Evolutionary conservation across 2,113 vertebrate genomes (phyloP).

Genomic region (Muntiacus reevesi): DNA sequence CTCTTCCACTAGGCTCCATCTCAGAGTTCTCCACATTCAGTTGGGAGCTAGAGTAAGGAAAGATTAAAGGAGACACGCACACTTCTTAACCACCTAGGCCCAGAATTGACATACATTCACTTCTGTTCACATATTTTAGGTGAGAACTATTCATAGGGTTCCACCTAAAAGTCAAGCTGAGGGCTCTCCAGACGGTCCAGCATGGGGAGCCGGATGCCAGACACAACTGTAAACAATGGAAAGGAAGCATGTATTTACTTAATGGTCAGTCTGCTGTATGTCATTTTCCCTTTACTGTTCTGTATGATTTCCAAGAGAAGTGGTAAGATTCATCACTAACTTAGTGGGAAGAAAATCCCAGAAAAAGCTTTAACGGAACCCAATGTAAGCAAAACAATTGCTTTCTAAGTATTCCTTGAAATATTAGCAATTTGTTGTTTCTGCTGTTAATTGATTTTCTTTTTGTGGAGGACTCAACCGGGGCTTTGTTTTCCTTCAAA

Average conservation of each 20-base stretch:
- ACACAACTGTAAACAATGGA: neutral
- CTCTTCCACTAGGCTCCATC: neutral
- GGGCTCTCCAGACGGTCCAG: neutral
- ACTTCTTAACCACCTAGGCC: neutral
- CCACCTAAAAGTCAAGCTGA: neutral
- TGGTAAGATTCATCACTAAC: neutral
- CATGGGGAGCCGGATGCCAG: neutral
- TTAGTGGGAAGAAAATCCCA: neutral
- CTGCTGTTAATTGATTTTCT: conserved; percentile 39
- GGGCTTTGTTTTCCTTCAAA: neutral
- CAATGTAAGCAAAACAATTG: neutral
- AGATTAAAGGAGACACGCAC: neutral
- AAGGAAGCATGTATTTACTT: neutral
- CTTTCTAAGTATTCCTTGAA: neutral
- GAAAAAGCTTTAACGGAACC: neutral
- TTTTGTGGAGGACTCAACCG: neutral
- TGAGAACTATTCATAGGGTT: neutral
- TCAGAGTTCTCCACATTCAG: neutral
- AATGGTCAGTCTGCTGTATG: neutral
- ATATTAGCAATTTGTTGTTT: neutral
- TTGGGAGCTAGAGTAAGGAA: neutral
- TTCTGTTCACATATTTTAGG: neutral
- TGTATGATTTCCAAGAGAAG: neutral
- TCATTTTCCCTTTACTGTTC: neutral
- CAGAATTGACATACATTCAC: neutral